Percentiles rank a stretch among this genome's conserved stretches.
These are phyloP conservation scores for Pseudorhombus dupliciocellatus DNA, from an alignment of 2,113 vertebrate species.

Conservation along the genomic window DNA sequence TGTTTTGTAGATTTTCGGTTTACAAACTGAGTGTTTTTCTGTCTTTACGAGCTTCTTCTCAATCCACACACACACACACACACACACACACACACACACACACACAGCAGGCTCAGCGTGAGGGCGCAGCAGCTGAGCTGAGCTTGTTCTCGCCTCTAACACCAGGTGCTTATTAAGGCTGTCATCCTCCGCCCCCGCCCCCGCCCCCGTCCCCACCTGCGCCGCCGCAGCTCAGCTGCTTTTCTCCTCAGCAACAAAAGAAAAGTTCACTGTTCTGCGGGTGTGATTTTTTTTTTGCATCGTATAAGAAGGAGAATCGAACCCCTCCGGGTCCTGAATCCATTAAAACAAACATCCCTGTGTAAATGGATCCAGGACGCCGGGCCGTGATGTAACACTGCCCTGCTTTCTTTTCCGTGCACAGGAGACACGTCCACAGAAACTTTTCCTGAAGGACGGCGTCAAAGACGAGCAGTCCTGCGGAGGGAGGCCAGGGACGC, in stretches of 20 bases:
- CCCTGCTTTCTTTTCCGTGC: not conserved
- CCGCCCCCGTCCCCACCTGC: not conserved
- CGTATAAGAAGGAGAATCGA: no score
- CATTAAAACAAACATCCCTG: slow-evolving; percentile 9
- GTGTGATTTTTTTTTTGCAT: no score
- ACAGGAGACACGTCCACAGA: not conserved
- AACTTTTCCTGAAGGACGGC: slow-evolving; percentile 61
- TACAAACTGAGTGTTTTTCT: no score
- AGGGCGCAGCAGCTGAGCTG: not conserved
- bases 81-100: not conserved
- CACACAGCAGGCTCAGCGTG: not conserved
- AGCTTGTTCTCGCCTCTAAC: not conserved
- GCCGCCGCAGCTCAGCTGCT: not conserved
- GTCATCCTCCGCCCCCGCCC: slow-evolving; percentile 1
- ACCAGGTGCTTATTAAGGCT: slow-evolving; percentile 5
- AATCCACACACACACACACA: not conserved
- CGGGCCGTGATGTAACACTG: slow-evolving; percentile 23
- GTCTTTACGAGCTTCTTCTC: no score
- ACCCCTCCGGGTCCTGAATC: slow-evolving; percentile 44
- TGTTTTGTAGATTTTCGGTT: no score
- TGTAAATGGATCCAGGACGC: slow-evolving; percentile 20
- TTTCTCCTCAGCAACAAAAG: not conserved
- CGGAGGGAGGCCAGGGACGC: slow-evolving; percentile 53
- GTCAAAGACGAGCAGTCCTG: slow-evolving; percentile 47
- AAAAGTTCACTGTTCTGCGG: not conserved